Percentiles rank a stretch among this genome's conserved stretches.
Evolutionary conservation across 1,140 invertebrate species (phyloP).

Genomic region (Rhagoletis pomonella): DNA sequence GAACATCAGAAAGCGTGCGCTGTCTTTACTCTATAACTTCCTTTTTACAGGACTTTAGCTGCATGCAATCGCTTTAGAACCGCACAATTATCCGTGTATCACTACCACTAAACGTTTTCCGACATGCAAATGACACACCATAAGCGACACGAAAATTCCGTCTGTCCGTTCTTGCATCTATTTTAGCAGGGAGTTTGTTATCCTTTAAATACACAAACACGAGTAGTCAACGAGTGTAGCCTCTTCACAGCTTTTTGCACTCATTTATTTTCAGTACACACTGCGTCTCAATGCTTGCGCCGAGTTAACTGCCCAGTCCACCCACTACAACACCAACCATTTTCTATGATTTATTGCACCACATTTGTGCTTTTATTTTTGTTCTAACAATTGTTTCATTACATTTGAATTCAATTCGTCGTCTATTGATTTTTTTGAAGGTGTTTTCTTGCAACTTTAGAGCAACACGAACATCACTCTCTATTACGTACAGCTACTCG

Average conservation of each 20-base stretch:
- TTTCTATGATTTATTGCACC: background rate
- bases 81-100: no score
- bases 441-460: constrained; percentile 20
- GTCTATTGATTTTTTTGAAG: constrained; percentile 44
- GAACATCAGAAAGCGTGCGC: background rate
- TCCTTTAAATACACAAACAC: background rate
- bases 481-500: background rate
- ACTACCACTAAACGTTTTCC: background rate
- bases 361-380: background rate
- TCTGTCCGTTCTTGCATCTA: background rate
- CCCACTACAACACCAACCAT: background rate
- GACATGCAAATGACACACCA: constrained; percentile 31
- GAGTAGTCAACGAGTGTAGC: background rate
- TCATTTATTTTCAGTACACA: background rate
- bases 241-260: background rate
- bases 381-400: background rate
- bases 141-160: background rate
- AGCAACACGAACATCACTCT: constrained; percentile 8
- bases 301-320: background rate
- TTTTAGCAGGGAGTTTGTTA: no score
- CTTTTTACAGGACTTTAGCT: background rate
- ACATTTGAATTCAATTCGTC: constrained; percentile 9
- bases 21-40: background rate
- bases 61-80: background rate
- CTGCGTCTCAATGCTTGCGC: background rate